Evolutionary conservation across 1,140 invertebrate genomes (phyloP).

Genomic region (Aphelinus atriplicis): DNA sequence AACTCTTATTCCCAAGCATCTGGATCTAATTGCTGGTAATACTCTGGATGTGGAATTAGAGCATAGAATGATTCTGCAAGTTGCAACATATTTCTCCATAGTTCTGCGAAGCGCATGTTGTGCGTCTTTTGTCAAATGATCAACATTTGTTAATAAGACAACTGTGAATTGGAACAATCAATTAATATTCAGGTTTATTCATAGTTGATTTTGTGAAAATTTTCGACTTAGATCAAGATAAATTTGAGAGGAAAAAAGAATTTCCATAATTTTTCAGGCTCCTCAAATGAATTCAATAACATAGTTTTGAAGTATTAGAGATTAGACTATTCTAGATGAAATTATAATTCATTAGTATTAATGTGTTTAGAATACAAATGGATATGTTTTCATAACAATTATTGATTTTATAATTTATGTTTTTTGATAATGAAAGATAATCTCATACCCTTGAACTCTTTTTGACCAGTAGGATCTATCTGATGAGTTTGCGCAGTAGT

Average conservation of each 20-base stretch:
- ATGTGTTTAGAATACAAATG: neutral
- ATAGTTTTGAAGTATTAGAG: too few relatives aligned
- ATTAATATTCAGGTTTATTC: too few relatives aligned
- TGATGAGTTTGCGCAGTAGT: slow-evolving; percentile 96
- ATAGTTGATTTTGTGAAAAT: too few relatives aligned
- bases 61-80: slow-evolving; percentile 94
- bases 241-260: too few relatives aligned
- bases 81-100: slow-evolving; percentile 98
- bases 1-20: slow-evolving; percentile 92
- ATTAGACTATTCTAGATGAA: too few relatives aligned
- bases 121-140: slow-evolving; percentile 96
- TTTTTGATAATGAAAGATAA: neutral
- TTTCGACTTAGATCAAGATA: too few relatives aligned
- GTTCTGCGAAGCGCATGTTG: slow-evolving; percentile 97
- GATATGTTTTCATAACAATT: neutral
- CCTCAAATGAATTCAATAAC: too few relatives aligned
- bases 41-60: slow-evolving; percentile 95
- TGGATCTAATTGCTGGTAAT: slow-evolving; percentile 93
- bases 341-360: too few relatives aligned
- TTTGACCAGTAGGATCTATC: slow-evolving; percentile 84
- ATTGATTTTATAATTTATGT: slow-evolving; percentile 9
- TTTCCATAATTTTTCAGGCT: too few relatives aligned
- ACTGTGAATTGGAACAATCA: slow-evolving; percentile 68
- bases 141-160: slow-evolving; percentile 94
- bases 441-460: slow-evolving; percentile 88